Conservation (phyloP, 2,797 vertebrate genomes). For the Characodon lateralis region DNA sequence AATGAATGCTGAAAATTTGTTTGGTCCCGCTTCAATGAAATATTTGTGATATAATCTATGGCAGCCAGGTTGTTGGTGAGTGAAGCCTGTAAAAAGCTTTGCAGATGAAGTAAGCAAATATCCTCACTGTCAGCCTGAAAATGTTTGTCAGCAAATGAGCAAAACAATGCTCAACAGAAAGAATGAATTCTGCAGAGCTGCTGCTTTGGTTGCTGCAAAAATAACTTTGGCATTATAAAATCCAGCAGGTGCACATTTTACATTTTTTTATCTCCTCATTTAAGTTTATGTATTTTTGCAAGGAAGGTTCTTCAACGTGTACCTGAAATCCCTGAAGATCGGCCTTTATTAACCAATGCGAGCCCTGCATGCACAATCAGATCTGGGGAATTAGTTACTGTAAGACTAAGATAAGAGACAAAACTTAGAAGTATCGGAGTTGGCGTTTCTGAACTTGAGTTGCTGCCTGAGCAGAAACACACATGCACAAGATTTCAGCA, state of each 20-base stretch:
- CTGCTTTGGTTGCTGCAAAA: not conserved
- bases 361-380: no score
- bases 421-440: not conserved
- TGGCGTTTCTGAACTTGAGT: not conserved
- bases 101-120: no score
- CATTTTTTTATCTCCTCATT: not conserved
- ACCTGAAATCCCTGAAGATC: not conserved
- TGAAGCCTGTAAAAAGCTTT: no score
- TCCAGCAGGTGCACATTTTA: not conserved
- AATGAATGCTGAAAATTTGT: not conserved
- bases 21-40: not conserved
- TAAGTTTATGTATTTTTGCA: not conserved
- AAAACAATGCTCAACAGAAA: no score
- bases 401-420: not conserved
- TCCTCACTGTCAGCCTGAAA: no score
- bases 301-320: not conserved
- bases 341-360: not conserved
- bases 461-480: not conserved
- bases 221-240: not conserved
- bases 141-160: no score
- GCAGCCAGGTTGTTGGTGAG: no score
- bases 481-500: no score
- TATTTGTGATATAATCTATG: no score
- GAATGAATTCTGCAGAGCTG: no score
- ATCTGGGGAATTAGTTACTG: not conserved